Evolutionary conservation across 2,888 invertebrate species (phyloP).

Genomic region (Plemyria rubiginata): DNA sequence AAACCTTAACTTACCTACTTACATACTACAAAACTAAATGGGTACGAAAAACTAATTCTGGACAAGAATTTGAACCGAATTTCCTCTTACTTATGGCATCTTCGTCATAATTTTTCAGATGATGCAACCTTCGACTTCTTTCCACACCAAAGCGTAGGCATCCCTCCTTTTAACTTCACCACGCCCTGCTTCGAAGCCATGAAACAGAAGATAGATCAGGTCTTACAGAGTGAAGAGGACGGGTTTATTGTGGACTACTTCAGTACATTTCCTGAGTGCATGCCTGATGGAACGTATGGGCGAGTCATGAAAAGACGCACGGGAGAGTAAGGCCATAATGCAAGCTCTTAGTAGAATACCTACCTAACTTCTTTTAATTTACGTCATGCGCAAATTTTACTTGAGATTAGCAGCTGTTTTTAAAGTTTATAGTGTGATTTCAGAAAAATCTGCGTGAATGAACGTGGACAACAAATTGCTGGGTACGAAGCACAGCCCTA

Average conservation of each 20-base stretch:
- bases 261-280: conserved; percentile 54
- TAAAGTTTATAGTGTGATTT: conserved; percentile 35
- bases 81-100: no score
- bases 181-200: conserved; percentile 64
- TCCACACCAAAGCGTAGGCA: conserved; percentile 55
- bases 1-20: no score
- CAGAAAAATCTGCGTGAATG: conserved; percentile 86
- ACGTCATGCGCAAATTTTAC: no score
- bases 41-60: no score
- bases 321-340: conserved; percentile 66
- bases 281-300: conserved; percentile 71
- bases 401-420: no score
- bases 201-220: conserved; percentile 47
- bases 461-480: conserved; percentile 80
- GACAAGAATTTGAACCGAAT: no score
- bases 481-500: conserved; percentile 72
- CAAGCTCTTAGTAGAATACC: no score
- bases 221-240: conserved; percentile 57
- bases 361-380: no score
- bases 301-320: conserved; percentile 51
- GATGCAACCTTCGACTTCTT: conserved; percentile 60
- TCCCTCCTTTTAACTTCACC: conserved; percentile 65
- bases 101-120: conserved; percentile 55
- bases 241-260: conserved; percentile 68
- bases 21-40: no score